Evolutionary conservation across 1,140 invertebrate species (phyloP), one percentile per base, ranked within the genome.

Genomic region (Polypedilum vanderplanki): DNA sequence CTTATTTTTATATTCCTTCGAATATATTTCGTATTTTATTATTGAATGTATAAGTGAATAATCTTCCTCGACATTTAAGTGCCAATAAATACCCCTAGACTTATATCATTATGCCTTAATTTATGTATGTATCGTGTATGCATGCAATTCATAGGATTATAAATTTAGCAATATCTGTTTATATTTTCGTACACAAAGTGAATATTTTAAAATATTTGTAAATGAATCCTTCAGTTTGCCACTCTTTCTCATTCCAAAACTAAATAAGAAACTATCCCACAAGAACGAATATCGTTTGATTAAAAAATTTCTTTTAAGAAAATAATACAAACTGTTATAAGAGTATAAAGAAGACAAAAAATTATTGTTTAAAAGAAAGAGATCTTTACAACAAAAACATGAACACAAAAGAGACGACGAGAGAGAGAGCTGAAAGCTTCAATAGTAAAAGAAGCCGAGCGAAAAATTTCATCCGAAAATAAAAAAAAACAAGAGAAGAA

Each of bases 381-480:
- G 46, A 57, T 57, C 46, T 57, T 57, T 57, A 57, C 46, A 57
- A 46, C 9, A 9, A 57, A 57, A 15, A n/a, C 46, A 57, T 57
- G 46, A 57, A 12, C 46, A 57, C 46, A 57, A 57, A 57, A 57
- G 46, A 57, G 46, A 57, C 46, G 46, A 57, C 12, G n/a, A 57
- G 46, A 57, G 46, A 57, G n/a, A 57, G 46, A 57, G 12, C 46
- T 57, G 12, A n/a, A 12, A 57, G 46, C 46, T 57, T n/a, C 12
- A 57, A 57, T 57, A 57, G 46, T 57, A 57, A 57, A 57, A 57
- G 46, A 57, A 57, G n/a, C 46, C 46, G 46, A 57, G 46, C 46
- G 46, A 57, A 57, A 57, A 57, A 57, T 57, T 20, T 70, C 65
- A 70, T 70, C 65, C 65, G 65, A 70, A 70, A 57, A 57, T n/a